Conservation (phyloP, 1,140 invertebrate genomes). For the Argopecten irradians region DNA sequence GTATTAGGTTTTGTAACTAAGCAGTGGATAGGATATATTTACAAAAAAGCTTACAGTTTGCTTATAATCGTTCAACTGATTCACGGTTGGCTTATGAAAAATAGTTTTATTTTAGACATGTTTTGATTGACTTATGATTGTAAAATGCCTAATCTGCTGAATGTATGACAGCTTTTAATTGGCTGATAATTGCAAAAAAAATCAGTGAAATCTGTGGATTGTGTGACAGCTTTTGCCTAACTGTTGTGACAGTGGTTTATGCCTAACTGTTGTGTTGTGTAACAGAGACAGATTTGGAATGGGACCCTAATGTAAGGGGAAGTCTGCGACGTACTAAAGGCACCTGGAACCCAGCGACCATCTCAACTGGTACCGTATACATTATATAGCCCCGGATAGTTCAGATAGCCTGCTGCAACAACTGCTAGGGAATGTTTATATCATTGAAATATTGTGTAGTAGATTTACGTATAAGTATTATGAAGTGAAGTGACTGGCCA, state of each 20-base stretch:
- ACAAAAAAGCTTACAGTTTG: neutral
- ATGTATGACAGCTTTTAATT: neutral
- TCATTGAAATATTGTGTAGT: no score
- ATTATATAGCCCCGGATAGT: neutral
- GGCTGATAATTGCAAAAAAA: no score
- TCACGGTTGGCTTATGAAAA: no score
- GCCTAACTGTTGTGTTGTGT: constrained; percentile 12
- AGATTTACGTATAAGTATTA: no score
- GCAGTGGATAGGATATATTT: neutral
- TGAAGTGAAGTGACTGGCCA: no score
- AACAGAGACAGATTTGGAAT: constrained; percentile 67
- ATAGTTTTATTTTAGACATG: no score
- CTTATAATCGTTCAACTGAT: no score
- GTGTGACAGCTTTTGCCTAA: neutral
- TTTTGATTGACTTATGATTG: neutral
- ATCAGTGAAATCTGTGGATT: no score
- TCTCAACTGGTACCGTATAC: neutral
- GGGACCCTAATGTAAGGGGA: constrained; percentile 68
- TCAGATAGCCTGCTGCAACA: neutral
- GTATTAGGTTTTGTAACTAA: neutral
- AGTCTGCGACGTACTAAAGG: constrained; percentile 64
- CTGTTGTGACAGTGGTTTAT: neutral
- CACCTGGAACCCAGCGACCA: constrained; percentile 55
- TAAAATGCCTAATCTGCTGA: neutral
- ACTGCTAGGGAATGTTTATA: neutral